phyloP scores from a whole-genome alignment of 1,140 invertebrate genomes.

The Nephotettix cincticeps region DNA sequence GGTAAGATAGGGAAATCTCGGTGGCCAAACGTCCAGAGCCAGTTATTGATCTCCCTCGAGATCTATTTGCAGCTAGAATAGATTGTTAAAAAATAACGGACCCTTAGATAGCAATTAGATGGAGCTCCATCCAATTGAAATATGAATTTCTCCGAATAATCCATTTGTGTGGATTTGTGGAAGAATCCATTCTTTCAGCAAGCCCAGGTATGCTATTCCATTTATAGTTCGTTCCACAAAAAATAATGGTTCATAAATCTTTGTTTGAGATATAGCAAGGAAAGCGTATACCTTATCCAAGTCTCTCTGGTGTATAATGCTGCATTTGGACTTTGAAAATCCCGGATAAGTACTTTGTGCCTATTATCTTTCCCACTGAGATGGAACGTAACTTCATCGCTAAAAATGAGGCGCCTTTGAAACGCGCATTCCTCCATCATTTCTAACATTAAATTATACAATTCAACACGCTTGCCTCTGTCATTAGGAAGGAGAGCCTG shows the following conservation, averaged over 20 bases:
- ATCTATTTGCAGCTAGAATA: too few species aligned
- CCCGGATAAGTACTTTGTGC: constrained; percentile 17
- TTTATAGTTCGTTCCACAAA: neutral
- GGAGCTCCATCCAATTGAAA: constrained; percentile 11
- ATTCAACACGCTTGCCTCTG: constrained; percentile 29
- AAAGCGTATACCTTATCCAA: constrained; percentile 21
- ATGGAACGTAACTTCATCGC: constrained; percentile 29
- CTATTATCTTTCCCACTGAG: constrained; percentile 28
- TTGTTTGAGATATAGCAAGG: constrained; percentile 16
- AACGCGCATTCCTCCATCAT: constrained; percentile 28
- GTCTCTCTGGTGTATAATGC: constrained; percentile 27
- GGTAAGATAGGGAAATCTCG: too few species aligned
- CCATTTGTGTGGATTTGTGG: constrained; percentile 7
- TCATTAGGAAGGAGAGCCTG: constrained; percentile 27
- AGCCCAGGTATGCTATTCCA: constrained; percentile 24
- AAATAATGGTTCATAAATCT: constrained; percentile 24
- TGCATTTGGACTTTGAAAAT: constrained; percentile 18
- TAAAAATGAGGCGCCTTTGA: constrained; percentile 26
- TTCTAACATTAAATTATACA: constrained; percentile 22
- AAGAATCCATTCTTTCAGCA: constrained; percentile 4
- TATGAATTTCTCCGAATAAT: constrained; percentile 4
- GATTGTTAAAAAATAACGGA: constrained; percentile 8
- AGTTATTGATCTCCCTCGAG: too few species aligned
- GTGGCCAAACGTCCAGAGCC: too few species aligned
- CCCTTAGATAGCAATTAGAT: neutral